These are phyloP conservation scores for Nibea albiflora DNA, from an alignment of 2,113 vertebrate genomes.

Conservation along the genomic window DNA sequence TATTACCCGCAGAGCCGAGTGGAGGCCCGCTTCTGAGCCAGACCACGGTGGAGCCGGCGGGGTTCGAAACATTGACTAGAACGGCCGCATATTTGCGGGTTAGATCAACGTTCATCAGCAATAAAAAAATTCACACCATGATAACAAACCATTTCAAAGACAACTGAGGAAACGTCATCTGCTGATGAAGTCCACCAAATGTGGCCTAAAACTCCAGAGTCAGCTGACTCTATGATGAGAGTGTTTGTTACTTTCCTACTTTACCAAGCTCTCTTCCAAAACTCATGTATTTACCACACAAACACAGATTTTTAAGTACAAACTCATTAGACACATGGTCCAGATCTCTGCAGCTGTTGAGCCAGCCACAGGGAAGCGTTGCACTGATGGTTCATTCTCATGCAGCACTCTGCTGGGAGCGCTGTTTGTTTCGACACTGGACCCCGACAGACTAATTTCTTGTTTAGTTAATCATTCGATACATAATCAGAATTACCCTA, in stretches of 20 bases:
- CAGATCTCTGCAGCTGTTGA: conserved; percentile 8
- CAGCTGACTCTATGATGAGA: too few species aligned
- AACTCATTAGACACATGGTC: not conserved
- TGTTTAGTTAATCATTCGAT: conserved; percentile 70
- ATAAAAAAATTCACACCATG: too few species aligned
- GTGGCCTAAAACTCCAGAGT: not conserved
- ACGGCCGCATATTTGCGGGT: too few species aligned
- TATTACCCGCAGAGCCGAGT: too few species aligned
- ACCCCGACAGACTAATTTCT: conserved; percentile 64
- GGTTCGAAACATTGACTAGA: too few species aligned
- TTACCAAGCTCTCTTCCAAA: not conserved
- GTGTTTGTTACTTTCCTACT: not conserved
- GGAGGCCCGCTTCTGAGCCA: too few species aligned
- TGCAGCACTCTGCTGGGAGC: conserved; percentile 45
- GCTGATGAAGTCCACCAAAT: not conserved
- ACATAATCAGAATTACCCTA: conserved; percentile 72
- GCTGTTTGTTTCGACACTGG: conserved; percentile 40
- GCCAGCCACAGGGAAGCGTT: conserved; percentile 22
- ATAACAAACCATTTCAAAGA: not conserved
- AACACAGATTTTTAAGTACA: not conserved
- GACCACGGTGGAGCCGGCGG: too few species aligned
- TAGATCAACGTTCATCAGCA: too few species aligned
- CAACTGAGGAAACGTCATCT: not conserved
- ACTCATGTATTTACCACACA: not conserved
- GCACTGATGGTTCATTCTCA: conserved; percentile 42